A percentile compares a stretch with the other conserved stretches of the same genome.
phyloP scores from a whole-genome alignment of 2,113 vertebrate species.

The Malurus elegans region DNA sequence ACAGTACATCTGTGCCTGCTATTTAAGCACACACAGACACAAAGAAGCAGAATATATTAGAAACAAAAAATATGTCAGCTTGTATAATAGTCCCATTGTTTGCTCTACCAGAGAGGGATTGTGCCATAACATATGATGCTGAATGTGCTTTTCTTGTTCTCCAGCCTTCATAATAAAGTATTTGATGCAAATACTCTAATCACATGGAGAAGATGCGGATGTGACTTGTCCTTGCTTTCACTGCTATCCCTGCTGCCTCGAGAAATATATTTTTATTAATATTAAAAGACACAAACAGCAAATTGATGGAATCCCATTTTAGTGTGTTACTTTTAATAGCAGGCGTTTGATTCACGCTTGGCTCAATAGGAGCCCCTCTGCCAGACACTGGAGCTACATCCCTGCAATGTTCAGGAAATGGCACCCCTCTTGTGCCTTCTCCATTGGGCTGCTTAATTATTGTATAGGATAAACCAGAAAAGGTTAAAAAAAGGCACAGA shows the following conservation, averaged over 20 bases:
- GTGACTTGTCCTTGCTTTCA: constrained; percentile 15
- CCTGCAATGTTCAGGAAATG: constrained; percentile 60
- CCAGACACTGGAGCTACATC: constrained; percentile 58
- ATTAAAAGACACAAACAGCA: constrained; percentile 77
- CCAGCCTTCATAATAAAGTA: constrained; percentile 55
- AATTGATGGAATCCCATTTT: constrained; percentile 79
- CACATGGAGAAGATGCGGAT: constrained; percentile 37
- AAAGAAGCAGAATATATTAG: constrained; percentile 75
- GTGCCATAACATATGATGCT: constrained; percentile 68
- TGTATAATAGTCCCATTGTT: constrained; percentile 73
- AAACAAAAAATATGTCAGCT: constrained; percentile 77
- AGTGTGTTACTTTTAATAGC: constrained; percentile 68
- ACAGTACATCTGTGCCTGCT: constrained; percentile 75
- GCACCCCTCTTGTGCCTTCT: constrained; percentile 69
- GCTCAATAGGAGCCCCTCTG: constrained; percentile 74
- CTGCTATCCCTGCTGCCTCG: background rate
- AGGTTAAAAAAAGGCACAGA: background rate
- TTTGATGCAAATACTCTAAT: constrained; percentile 56
- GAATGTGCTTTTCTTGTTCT: constrained; percentile 69
- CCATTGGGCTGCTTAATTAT: constrained; percentile 56
- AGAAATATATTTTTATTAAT: constrained; percentile 70
- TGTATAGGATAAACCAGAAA: background rate
- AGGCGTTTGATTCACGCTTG: constrained; percentile 56
- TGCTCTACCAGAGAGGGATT: constrained; percentile 66
- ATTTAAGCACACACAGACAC: constrained; percentile 73